Evolutionary conservation across 2,888 invertebrate species (phyloP).

Genomic region (Ophioninae sp.): DNA sequence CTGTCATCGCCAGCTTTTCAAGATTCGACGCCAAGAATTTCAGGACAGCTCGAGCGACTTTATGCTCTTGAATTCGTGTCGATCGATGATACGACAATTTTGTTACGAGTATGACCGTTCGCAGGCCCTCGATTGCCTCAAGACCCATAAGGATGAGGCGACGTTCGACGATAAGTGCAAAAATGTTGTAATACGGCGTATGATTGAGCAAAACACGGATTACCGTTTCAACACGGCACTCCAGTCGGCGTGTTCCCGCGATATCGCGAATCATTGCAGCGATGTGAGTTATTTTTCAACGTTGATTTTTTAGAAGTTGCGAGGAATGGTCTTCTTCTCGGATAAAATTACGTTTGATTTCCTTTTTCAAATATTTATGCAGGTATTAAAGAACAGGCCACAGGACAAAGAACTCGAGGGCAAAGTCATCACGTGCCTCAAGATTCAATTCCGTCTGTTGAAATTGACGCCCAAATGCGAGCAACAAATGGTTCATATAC

Average conservation of each 20-base stretch:
- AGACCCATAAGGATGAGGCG: conserved; percentile 88
- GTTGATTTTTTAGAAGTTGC: not conserved
- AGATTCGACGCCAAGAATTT: conserved; percentile 92
- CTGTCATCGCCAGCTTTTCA: conserved; percentile 92
- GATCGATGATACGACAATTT: conserved; percentile 92
- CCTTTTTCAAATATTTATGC: not conserved
- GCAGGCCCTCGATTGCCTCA: conserved; percentile 89
- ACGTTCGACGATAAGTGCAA: conserved; percentile 93
- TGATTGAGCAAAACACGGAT: conserved; percentile 95
- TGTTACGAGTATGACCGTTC: conserved; percentile 88
- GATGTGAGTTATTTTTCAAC: conserved; percentile 75
- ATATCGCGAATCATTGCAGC: conserved; percentile 89
- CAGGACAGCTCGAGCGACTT: conserved; percentile 94
- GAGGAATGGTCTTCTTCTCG: not conserved
- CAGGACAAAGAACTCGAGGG: conserved; percentile 90
- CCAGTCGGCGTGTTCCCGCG: conserved; percentile 89
- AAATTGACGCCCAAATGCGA: conserved; percentile 90
- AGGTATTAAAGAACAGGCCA: conserved; percentile 73
- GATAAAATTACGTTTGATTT: not conserved
- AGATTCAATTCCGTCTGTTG: conserved; percentile 89
- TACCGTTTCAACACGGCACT: conserved; percentile 93
- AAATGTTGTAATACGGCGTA: conserved; percentile 91
- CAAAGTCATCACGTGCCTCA: conserved; percentile 91
- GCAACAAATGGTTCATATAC: conserved; percentile 89
- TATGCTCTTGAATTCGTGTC: conserved; percentile 91